Evolutionary conservation across 2,888 invertebrate genomes (phyloP), one percentile per base, ranked within the genome.

Genomic region (Pomacea canaliculata): DNA sequence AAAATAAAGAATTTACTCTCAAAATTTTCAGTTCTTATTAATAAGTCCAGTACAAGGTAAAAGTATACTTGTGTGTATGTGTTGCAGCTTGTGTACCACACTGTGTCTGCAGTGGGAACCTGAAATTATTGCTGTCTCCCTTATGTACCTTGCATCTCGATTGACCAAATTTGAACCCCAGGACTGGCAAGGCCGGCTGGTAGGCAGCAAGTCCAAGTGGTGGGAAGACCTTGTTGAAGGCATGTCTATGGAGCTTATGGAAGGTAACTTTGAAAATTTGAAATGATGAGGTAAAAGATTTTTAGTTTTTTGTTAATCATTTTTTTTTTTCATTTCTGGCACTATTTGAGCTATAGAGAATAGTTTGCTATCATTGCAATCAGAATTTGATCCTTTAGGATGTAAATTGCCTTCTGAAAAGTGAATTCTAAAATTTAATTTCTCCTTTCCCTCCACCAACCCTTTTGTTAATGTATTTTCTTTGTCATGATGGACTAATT

Each of bases 181-280:
- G 9, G 98, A 98, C 91, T 98, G 98, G 98, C 93, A 94, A 62
- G 97, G 89, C n/a, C 90, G 89, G 92, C 92, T 70, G 90, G 94
- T 5, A 94, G 95, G 87, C 95, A 96, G 91, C 70, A 86, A 89
- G 78, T 86, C 86, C 72, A 89, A 91, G 75, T 99, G 99, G 99
- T 99, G 98, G 98, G 98, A 99, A 87, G 96, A 96, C 94, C 97
- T 97, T 90, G 96, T 99, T 0, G 96, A 97, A 87, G 97, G 97
- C 88, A 95, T 99, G 56, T 96, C 96, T 1, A 95, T 96, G 94
- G 97, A 97, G 86, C 93, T 98, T 74, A 92, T 99, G 66, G 99
- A 99, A 92, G 94, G 94, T 93, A 82, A 73, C 78, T 65, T 16
- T 49, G n/a, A 59, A 37, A 37, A 37, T 37, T 37, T 37, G 37